These are phyloP conservation scores for Otis tarda DNA, from an alignment of 2,113 vertebrate genomes.

Conservation along the genomic window DNA sequence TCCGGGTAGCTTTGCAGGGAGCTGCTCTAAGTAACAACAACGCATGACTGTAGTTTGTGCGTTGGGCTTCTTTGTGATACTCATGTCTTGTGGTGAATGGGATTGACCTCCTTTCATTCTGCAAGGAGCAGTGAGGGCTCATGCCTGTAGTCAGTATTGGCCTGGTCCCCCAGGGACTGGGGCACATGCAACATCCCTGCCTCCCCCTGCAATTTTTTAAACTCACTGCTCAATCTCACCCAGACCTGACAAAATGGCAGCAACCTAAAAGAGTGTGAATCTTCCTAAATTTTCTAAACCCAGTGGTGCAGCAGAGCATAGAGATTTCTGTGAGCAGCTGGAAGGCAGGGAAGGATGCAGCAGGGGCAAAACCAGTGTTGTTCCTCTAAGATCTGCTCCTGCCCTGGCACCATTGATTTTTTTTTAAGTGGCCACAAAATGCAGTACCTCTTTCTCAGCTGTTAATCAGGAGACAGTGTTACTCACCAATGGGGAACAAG, in stretches of 20 bases:
- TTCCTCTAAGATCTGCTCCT: not conserved
- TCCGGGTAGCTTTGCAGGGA: not conserved
- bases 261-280: not conserved
- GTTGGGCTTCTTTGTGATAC: not conserved
- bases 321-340: not conserved
- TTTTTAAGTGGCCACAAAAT: not conserved
- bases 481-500: not conserved
- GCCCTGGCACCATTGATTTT: not conserved
- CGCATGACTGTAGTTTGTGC: not conserved
- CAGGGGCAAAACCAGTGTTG: not conserved
- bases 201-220: not conserved
- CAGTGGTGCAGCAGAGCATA: not conserved
- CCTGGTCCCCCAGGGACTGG: not conserved
- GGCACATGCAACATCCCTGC: not conserved
- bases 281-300: not conserved
- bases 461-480: not conserved
- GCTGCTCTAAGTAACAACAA: not conserved
- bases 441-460: not conserved
- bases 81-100: accelerated
- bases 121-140: not conserved
- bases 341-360: not conserved
- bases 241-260: not conserved
- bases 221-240: not conserved
- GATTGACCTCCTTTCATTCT: not conserved
- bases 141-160: not conserved